These are phyloP conservation scores for Lasioglossum lativentre DNA, from an alignment of 2,888 invertebrate species.

Conservation along the genomic window DNA sequence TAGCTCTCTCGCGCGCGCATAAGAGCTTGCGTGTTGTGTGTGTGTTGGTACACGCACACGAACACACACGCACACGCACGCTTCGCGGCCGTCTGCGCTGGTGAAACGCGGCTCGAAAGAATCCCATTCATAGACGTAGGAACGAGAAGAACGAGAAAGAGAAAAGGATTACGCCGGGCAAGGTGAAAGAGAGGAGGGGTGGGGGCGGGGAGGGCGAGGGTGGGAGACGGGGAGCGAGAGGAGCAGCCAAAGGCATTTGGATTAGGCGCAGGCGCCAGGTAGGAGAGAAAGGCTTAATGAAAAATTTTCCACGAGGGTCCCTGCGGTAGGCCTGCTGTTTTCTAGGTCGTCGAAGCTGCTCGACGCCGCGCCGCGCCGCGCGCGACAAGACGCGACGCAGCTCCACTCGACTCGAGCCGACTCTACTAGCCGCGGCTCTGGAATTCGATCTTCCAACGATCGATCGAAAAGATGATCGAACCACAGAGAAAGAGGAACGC, in stretches of 20 bases:
- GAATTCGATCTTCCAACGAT: conserved; percentile 70
- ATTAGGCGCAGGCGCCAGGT: conserved; percentile 78
- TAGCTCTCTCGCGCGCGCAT: background rate
- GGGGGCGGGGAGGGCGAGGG: conserved; percentile 18
- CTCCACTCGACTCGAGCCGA: background rate
- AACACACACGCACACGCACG: conserved; percentile 16
- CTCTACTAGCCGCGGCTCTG: conserved; percentile 27
- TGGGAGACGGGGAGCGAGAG: conserved; percentile 9
- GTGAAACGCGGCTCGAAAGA: conserved; percentile 75
- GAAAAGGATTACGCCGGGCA: conserved; percentile 54
- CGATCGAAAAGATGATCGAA: conserved; percentile 59
- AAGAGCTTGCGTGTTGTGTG: background rate
- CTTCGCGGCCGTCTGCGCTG: conserved; percentile 16
- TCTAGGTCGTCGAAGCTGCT: conserved; percentile 63
- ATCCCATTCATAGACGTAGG: conserved; percentile 80
- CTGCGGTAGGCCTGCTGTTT: conserved; percentile 60
- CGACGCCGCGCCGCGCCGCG: background rate
- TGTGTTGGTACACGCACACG: background rate
- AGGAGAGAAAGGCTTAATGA: conserved; percentile 78
- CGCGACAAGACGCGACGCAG: conserved; percentile 6
- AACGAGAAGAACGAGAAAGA: conserved; percentile 66
- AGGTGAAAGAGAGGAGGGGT: conserved; percentile 50
- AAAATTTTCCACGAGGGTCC: conserved; percentile 74
- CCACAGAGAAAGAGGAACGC: conserved; percentile 17
- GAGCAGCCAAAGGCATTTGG: conserved; percentile 63